Conservation (phyloP, 2,888 invertebrate species). For the Drosophila stalkeri region DNA sequence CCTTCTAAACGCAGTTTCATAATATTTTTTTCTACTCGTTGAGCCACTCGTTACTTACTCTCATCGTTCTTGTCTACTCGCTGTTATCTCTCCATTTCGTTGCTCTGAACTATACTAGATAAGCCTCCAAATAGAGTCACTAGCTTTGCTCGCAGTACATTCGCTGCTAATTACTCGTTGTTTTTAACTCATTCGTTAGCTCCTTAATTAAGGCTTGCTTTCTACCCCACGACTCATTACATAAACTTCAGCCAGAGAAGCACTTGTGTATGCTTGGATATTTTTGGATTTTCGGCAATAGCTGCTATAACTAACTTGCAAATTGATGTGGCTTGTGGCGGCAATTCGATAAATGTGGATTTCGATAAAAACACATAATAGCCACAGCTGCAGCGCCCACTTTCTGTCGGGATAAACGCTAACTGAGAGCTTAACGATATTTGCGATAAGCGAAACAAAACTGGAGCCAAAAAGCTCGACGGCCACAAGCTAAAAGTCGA, state of each 20-base stretch:
- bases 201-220: neutral
- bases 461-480: constrained; percentile 40
- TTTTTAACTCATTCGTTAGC: too few species aligned
- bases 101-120: too few species aligned
- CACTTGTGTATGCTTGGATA: neutral
- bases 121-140: too few species aligned
- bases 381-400: constrained; percentile 17
- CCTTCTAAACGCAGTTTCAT: too few species aligned
- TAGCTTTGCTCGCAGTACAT: too few species aligned
- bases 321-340: constrained; percentile 11
- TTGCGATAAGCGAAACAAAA: constrained; percentile 56
- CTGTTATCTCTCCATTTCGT: too few species aligned
- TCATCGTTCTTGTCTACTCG: neutral
- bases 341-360: constrained; percentile 30
- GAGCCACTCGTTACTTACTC: too few species aligned
- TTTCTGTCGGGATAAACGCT: neutral
- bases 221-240: too few species aligned
- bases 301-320: neutral
- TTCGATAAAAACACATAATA: constrained; percentile 30
- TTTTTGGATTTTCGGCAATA: neutral
- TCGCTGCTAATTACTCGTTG: neutral
- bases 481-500: constrained; percentile 70
- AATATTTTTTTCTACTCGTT: too few species aligned
- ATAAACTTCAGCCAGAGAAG: neutral
- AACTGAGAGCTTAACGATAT: constrained; percentile 62